Base-by-base conservation (phyloP, 1,140 invertebrate genomes). In the Drosophila santomea region DNA sequence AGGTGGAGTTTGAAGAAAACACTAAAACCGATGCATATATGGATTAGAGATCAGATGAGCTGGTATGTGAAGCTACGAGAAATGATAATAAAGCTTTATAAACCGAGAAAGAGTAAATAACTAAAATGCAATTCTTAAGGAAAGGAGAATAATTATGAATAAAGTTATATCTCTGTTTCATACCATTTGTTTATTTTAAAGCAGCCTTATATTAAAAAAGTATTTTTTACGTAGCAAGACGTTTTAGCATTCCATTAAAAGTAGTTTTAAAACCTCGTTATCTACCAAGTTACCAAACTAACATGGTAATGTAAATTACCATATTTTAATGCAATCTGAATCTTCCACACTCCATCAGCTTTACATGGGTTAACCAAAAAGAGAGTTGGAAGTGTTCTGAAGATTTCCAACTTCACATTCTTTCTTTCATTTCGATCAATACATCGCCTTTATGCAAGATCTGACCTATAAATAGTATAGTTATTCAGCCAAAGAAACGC, bases 401-500 rank as follows among this genome's bases (percentile, higher is more conserved):
- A 38, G 10, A 48, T 11, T n/a, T 20, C 4, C 25, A 50, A 7
- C 15, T 14, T 56, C 14, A 17, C 4, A 17, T 35, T 14, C 7
- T 10, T 32, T 32, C 32, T 32, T 32, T 32, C 25, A 23, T 10
- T 12, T 10, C 17, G 44, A 71, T 72, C 45, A 73, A 73, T 73
- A 52, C 47, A 23, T n/a, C 8, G 56, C 45, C 39, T 73, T 54
- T 73, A 59, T 50, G 51, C 55, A 23, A 73, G 23, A 73, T 61
- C 36, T 73, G 69, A 73, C 69, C 69, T 54, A 73, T 73, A 61
- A 73, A 61, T 47, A 55, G 61, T 36, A 32, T 20, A 17, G 35
- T 20, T 1, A 8, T 32, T 32, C 7, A 60, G 35, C 47, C 5
- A 8, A 25, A 50, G 41, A 14, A 14, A 25, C 23, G 7, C 12